These are phyloP conservation scores for Tricholaema leucomelas DNA, from an alignment of 2,113 vertebrate genomes.

Conservation along the genomic window DNA sequence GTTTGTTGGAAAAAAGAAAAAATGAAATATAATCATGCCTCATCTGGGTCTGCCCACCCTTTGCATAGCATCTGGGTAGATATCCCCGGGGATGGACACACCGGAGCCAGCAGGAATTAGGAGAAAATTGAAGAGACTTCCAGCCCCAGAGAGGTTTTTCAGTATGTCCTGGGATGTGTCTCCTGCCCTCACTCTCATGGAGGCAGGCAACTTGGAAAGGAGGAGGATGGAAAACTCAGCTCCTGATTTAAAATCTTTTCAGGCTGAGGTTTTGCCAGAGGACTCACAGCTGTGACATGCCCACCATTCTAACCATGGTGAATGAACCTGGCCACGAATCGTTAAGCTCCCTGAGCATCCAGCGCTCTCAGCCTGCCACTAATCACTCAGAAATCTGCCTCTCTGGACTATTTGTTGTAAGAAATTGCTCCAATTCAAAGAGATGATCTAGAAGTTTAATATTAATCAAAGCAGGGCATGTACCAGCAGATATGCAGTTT, in stretches of 20 bases:
- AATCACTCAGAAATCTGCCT: conserved; percentile 73
- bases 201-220: conserved; percentile 4
- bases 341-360: conserved; percentile 64
- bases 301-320: conserved; percentile 56
- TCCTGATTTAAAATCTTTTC: conserved; percentile 50
- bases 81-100: accelerated
- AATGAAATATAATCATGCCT: not conserved
- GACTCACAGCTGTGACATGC: conserved; percentile 39
- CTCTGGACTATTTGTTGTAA: conserved; percentile 64
- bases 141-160: not conserved
- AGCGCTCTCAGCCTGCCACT: conserved; percentile 52
- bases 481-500: conserved; percentile 54
- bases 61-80: not conserved
- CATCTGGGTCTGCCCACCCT: not conserved
- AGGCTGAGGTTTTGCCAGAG: conserved; percentile 11
- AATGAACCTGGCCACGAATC: conserved; percentile 70
- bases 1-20: not conserved
- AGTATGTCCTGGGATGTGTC: not conserved
- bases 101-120: not conserved
- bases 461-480: conserved; percentile 68
- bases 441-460: conserved; percentile 74
- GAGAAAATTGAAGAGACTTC: not conserved
- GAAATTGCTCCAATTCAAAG: conserved; percentile 73
- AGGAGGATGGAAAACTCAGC: not conserved
- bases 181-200: not conserved